Percentiles rank a stretch among this genome's conserved stretches.
Evolutionary conservation across 2,888 invertebrate genomes (phyloP).

Genomic region (Metallyticus violacea): DNA sequence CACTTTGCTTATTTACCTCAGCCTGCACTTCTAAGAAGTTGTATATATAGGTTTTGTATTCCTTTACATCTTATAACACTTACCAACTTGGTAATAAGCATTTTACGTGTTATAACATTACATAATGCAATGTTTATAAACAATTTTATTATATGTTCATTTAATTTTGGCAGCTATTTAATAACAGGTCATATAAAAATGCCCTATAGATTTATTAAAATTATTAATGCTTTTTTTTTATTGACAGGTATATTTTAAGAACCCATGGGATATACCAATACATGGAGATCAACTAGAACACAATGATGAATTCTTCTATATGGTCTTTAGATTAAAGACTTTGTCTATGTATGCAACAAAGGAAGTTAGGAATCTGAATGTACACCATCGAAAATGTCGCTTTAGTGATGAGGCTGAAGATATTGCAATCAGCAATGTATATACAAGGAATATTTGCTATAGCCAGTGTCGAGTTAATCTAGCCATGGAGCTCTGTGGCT

Average conservation of each 20-base stretch:
- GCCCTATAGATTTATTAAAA: not conserved
- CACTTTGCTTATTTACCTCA: too few relatives aligned
- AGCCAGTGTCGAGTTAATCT: not conserved
- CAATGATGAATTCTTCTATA: not conserved
- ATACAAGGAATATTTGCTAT: not conserved
- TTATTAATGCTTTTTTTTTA: not conserved
- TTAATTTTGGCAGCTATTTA: not conserved
- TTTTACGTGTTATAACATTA: too few relatives aligned
- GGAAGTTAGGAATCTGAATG: not conserved
- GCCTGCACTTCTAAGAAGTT: too few relatives aligned
- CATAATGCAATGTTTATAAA: too few relatives aligned
- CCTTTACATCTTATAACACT: too few relatives aligned
- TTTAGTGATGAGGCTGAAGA: not conserved
- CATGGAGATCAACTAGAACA: not conserved
- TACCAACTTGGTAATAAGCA: too few relatives aligned
- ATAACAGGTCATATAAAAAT: not conserved
- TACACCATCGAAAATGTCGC: not conserved
- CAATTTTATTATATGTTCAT: too few relatives aligned
- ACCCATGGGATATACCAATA: not conserved
- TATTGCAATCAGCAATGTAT: not conserved
- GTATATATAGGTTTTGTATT: too few relatives aligned
- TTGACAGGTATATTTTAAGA: not conserved
- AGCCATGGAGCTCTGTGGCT: not conserved
- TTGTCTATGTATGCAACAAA: not conserved
- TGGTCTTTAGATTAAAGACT: not conserved